A percentile compares a stretch with the other conserved stretches of the same genome.
These are phyloP conservation scores for Adoxophyes honmai DNA, from an alignment of 1,140 invertebrate genomes.

Conservation along the genomic window DNA sequence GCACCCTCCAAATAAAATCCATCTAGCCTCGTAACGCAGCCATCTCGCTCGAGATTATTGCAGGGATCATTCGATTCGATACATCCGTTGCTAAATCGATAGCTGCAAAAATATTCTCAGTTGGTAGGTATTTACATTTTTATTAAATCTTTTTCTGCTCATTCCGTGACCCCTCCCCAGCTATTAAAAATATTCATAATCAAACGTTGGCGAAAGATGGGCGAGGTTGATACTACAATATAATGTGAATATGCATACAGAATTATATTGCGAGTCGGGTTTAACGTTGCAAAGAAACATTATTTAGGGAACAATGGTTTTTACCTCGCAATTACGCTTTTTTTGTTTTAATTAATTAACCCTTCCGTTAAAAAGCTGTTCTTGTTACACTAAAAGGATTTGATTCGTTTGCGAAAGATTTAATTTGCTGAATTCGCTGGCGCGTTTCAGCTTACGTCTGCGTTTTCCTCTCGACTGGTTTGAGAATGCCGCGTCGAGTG, in stretches of 20 bases:
- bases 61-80: slow-evolving; percentile 2
- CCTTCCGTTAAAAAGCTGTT: not conserved
- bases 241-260: slow-evolving; percentile 26
- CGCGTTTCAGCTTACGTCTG: no score
- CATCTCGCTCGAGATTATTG: slow-evolving; percentile 1
- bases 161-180: slow-evolving; percentile 15
- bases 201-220: slow-evolving; percentile 29
- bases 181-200: slow-evolving; percentile 32
- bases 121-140: slow-evolving; percentile 12
- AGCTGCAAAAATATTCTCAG: not conserved
- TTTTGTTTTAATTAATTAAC: not conserved
- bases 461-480: no score
- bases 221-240: slow-evolving; percentile 23
- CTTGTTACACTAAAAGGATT: slow-evolving; percentile 1
- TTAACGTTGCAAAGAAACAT: slow-evolving; percentile 8
- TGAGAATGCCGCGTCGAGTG: no score
- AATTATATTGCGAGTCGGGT: slow-evolving; percentile 14
- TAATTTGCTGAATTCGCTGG: no score
- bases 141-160: slow-evolving; percentile 12
- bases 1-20: not conserved
- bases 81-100: not conserved
- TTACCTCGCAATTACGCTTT: not conserved
- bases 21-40: not conserved
- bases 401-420: not conserved
- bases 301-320: slow-evolving; percentile 13